phyloP scores from a whole-genome alignment of 2,888 invertebrate genomes.

The Tillus elongatus region DNA sequence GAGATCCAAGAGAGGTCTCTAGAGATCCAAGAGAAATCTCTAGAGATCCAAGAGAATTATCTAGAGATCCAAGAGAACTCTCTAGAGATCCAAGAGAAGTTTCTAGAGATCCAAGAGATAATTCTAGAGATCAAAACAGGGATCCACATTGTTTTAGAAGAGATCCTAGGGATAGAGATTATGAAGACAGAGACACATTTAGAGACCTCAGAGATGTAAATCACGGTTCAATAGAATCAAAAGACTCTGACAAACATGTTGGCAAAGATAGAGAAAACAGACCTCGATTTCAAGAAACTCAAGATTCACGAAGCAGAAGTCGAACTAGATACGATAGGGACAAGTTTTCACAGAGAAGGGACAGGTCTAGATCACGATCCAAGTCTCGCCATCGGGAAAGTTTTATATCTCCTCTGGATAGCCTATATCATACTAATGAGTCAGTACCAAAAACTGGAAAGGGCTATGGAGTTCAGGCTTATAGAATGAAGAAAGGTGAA shows the following conservation, averaged over 20 bases:
- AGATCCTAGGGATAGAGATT: slow-evolving; percentile 5
- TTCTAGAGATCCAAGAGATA: slow-evolving; percentile 11
- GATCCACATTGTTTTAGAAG: slow-evolving; percentile 5
- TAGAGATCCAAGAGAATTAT: slow-evolving; percentile 4
- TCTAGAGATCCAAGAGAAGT: slow-evolving; percentile 15
- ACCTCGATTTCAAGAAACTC: slow-evolving; percentile 10
- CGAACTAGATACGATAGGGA: slow-evolving; percentile 11
- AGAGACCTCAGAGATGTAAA: no score
- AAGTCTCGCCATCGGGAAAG: slow-evolving; percentile 26
- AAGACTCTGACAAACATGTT: neutral
- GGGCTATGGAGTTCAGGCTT: slow-evolving; percentile 45
- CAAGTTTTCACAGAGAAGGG: slow-evolving; percentile 12
- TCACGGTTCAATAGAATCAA: no score
- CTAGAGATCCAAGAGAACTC: slow-evolving; percentile 8
- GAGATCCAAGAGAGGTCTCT: slow-evolving; percentile 6
- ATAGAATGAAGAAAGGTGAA: slow-evolving; percentile 38
- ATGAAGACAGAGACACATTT: no score
- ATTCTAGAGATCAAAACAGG: slow-evolving; percentile 8
- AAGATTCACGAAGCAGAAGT: slow-evolving; percentile 4
- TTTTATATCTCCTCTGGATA: slow-evolving; percentile 43
- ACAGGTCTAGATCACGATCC: slow-evolving; percentile 17
- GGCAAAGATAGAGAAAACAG: neutral
- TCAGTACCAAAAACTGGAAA: slow-evolving; percentile 39
- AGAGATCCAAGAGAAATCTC: neutral
- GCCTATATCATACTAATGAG: slow-evolving; percentile 40